Conservation (phyloP, 2,113 vertebrate species). For the Myodes glareolus region DNA sequence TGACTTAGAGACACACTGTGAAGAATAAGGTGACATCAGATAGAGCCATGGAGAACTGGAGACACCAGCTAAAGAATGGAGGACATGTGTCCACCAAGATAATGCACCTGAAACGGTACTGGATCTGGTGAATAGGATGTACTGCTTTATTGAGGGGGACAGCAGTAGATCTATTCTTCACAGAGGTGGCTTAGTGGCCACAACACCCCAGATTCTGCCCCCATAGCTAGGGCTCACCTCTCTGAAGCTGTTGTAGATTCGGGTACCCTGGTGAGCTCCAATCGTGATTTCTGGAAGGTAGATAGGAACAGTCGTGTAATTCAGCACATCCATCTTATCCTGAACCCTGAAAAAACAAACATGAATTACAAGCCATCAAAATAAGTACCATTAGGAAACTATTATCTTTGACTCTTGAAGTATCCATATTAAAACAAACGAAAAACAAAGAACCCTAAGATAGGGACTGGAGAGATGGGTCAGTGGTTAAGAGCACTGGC, state of each 20-base stretch:
- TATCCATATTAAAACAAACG: background rate
- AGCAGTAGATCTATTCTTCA: background rate
- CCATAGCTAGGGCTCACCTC: constrained; percentile 81
- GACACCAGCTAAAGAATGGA: background rate
- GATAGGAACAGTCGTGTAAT: constrained; percentile 82
- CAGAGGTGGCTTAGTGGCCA: background rate
- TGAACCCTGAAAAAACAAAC: constrained; percentile 84
- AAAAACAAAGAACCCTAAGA: background rate
- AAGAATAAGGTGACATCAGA: no score
- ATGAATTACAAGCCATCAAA: background rate
- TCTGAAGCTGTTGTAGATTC: constrained; percentile 83
- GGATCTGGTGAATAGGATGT: fast-evolving
- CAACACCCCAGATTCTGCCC: fast-evolving
- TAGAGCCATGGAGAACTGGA: fast-evolving
- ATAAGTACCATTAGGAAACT: background rate
- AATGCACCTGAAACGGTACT: fast-evolving
- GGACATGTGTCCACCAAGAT: fast-evolving
- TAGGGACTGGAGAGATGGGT: background rate
- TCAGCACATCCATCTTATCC: constrained; percentile 88
- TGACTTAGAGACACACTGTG: fast-evolving
- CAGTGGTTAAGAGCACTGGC: background rate
- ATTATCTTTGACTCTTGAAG: background rate
- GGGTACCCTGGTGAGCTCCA: constrained; percentile 87
- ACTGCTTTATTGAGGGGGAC: background rate
- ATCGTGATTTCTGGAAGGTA: constrained; percentile 94